Conservation (phyloP, 2,113 vertebrate genomes). For the Tragelaphus scriptus region DNA sequence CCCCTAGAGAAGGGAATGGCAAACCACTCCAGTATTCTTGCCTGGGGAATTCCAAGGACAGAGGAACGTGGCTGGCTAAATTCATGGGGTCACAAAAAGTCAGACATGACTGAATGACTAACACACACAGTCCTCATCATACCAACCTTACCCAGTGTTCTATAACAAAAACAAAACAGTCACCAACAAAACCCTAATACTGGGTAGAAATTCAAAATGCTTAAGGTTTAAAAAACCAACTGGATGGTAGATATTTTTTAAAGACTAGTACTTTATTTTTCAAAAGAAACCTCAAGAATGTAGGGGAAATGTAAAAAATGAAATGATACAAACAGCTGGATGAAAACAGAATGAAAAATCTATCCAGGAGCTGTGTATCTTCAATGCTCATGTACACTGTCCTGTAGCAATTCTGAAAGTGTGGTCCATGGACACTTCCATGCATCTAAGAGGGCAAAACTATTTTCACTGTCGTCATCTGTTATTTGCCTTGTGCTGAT, state of each 20-base stretch:
- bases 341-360: neutral
- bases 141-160: neutral
- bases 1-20: neutral
- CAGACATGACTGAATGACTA: neutral
- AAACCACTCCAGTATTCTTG: neutral
- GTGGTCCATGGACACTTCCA: neutral
- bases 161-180: constrained; percentile 8
- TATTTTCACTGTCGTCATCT: neutral
- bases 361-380: neutral
- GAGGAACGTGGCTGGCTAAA: neutral
- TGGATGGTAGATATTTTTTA: neutral
- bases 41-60: neutral
- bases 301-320: neutral
- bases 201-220: constrained; percentile 2
- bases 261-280: neutral
- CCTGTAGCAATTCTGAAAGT: neutral
- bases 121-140: neutral
- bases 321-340: neutral
- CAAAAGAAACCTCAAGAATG: neutral
- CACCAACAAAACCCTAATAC: neutral
- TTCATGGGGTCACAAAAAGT: neutral
- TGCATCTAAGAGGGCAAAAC: neutral
- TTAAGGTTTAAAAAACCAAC: neutral
- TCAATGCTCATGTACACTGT: neutral
- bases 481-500: neutral